A percentile compares a stretch with the other conserved stretches of the same genome.
These are phyloP conservation scores for Scopus umbretta DNA, from an alignment of 2,113 vertebrate species.

Conservation along the genomic window DNA sequence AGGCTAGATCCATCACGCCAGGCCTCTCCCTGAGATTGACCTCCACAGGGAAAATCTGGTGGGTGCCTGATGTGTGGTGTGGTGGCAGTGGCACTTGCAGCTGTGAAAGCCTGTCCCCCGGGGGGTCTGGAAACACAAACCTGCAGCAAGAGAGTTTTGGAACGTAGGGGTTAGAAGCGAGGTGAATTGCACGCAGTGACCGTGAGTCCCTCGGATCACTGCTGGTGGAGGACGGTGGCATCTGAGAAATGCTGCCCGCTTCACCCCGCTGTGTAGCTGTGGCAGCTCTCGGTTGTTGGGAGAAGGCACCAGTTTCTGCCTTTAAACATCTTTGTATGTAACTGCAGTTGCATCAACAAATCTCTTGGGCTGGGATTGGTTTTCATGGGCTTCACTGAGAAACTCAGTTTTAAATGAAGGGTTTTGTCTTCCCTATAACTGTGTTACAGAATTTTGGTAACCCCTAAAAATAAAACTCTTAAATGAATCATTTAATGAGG, in stretches of 20 bases:
- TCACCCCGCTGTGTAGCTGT: rapidly evolving
- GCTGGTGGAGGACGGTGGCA: not conserved
- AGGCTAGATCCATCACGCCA: too few species aligned
- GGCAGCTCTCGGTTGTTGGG: not conserved
- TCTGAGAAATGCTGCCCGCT: not conserved
- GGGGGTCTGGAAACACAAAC: not conserved
- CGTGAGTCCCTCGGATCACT: rapidly evolving
- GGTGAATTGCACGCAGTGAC: not conserved
- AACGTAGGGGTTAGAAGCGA: not conserved
- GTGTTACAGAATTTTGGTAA: not conserved
- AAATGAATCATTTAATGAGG: not conserved
- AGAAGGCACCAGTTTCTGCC: not conserved
- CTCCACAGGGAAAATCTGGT: not conserved
- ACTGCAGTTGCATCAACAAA: not conserved
- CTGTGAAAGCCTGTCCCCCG: not conserved
- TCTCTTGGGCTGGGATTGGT: not conserved
- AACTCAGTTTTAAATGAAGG: not conserved
- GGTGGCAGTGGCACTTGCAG: not conserved
- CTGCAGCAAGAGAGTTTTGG: not conserved
- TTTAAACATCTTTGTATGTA: not conserved
- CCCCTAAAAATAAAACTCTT: not conserved
- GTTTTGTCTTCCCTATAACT: not conserved
- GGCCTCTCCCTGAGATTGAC: rapidly evolving
- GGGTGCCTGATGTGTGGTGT: rapidly evolving
- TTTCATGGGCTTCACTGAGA: not conserved